Base-by-base conservation (phyloP, 2,888 invertebrate species). In the Sthenelais limicola region DNA sequence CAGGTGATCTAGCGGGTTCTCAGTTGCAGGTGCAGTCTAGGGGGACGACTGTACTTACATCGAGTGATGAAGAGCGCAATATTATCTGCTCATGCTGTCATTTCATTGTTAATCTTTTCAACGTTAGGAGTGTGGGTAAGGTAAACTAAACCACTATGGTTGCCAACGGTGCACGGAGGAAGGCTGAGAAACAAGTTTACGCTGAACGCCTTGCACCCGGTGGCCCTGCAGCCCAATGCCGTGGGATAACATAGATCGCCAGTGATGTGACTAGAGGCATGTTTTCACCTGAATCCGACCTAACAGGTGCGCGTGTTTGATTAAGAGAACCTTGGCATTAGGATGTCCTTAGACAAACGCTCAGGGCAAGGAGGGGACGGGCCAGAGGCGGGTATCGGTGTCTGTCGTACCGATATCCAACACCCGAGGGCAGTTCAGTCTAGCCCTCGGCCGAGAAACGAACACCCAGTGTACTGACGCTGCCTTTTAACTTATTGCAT, bases 291-390 rank as follows among this genome's bases (percentile, higher is more conserved):
- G 56, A 33, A 56, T 32, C 56, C 30, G 56, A 12, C 56, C 56
- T 56, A 56, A 56, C 56, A 56, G 56, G 56, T 56, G 56, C 33
- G 33, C 56, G 56, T 56, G 56, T 56, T 56, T 56, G 56, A 56
- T 56, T 56, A 56, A 56, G 56, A 56, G 32, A 32, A 33, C 30
- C 30, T n/a, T 32, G 30, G 28, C 56, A 3, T 21, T 56, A 33
- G 56, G 56, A 33, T 56, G 56, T 32, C 30, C 56, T 33, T n/a
- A 56, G 56, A 56, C 56, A 56, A 56, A 56, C 56, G 56, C 30
- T 33, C 9, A 21, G 30, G 12, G 56, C 26, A 33, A 32, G 26
- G 56, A 2, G 5, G n/a, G 30, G 56, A 32, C 32, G 32, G 26
- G 30, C 32, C 30, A 18, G 56, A 5, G 30, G 3, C 30, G n/a